Base-by-base conservation (phyloP, 2,888 invertebrate genomes). In the Clunio marinus region DNA sequence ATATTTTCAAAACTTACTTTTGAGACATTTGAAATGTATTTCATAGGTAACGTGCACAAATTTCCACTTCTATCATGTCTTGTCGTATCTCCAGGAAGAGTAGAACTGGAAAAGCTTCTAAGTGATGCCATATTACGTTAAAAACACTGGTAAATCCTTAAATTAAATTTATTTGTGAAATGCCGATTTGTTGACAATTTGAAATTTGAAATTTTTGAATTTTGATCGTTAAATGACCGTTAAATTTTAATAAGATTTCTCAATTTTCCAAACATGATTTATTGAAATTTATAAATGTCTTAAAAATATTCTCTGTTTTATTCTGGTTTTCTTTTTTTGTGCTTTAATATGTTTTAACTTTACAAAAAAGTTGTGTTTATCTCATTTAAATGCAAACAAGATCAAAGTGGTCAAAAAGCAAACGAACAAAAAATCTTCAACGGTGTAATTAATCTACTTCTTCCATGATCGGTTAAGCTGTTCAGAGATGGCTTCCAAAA, bases 401-500 rank as follows among this genome's bases (percentile, higher is more conserved):
- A 32, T 8, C 7, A 32, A 32, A n/a, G n/a, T n/a, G n/a, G n/a
- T n/a, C n/a, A n/a, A n/a, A n/a, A n/a, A n/a, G n/a, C n/a, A n/a
- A n/a, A n/a, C n/a, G n/a, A n/a, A n/a, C n/a, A n/a, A n/a, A n/a
- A n/a, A n/a, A n/a, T n/a, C n/a, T n/a, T n/a, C 35, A n/a, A n/a
- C n/a, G n/a, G n/a, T 32, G n/a, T 10, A 57, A 8, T 57, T 4
- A 17, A 10, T 68, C 70, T 70, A 73, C 70, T 72, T 72, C 70
- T 74, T 76, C 68, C 77, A 70, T 71, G 80, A 81, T 70, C 75
- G 78, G 69, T 88, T 86, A 5, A 91, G 81, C 74, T 87, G 84
- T 69, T 89, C 87, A 63, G 87, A 84, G 73, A 94, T 88, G 41
- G 92, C 92, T 70, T 87, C 84, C 69, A 94, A 81, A 81, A 93